These are phyloP conservation scores for Menura novaehollandiae DNA, from an alignment of 2,113 vertebrate species.

Conservation along the genomic window DNA sequence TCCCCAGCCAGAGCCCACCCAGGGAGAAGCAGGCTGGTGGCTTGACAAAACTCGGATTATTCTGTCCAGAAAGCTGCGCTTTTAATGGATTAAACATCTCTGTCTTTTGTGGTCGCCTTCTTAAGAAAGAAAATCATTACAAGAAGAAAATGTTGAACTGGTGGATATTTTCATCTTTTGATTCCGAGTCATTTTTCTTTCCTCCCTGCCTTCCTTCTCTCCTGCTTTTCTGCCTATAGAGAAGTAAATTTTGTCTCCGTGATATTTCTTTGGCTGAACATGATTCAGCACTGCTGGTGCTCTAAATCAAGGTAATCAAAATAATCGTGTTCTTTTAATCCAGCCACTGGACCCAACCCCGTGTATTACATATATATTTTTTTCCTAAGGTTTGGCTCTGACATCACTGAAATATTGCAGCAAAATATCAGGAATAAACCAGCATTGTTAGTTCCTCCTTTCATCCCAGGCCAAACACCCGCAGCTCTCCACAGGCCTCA, in stretches of 20 bases:
- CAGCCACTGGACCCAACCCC: not conserved
- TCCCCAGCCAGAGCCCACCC: conserved; percentile 36
- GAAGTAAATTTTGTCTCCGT: conserved; percentile 34
- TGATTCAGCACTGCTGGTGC: not conserved
- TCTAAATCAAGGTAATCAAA: conserved; percentile 52
- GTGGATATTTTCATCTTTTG: conserved; percentile 6
- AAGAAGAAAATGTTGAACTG: not conserved
- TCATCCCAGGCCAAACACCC: conserved; percentile 42
- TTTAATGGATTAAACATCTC: conserved; percentile 58
- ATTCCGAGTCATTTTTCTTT: conserved; percentile 27
- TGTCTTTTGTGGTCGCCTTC: conserved; percentile 17
- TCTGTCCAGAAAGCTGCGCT: not conserved
- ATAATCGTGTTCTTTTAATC: conserved; percentile 48
- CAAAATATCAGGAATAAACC: conserved; percentile 30
- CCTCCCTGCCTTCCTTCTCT: not conserved
- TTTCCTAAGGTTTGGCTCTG: conserved; percentile 7
- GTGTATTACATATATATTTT: not conserved
- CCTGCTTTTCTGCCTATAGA: not conserved
- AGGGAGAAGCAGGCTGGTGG: conserved; percentile 24
- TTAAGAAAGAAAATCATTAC: not conserved
- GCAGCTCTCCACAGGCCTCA: not conserved
- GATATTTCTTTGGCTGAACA: conserved; percentile 61
- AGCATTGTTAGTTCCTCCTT: conserved; percentile 4
- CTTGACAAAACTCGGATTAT: conserved; percentile 12
- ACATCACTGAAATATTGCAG: conserved; percentile 29